Percentiles rank a stretch among this genome's conserved stretches.
Conservation (phyloP, 2,113 vertebrate species). For the Chlorocebus sabaeus region DNA sequence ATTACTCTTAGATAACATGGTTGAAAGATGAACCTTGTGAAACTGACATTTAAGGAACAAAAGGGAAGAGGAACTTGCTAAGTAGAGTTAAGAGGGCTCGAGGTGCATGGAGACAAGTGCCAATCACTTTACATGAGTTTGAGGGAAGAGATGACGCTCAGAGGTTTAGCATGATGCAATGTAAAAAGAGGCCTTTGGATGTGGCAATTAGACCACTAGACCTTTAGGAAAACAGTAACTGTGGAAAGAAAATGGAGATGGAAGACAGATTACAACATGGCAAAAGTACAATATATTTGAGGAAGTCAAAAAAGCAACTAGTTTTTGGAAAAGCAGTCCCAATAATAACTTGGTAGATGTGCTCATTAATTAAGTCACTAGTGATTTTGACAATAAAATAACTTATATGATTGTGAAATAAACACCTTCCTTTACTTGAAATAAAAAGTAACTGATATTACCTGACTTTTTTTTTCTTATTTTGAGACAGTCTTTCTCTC, state of each 20-base stretch:
- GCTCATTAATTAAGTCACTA: background rate
- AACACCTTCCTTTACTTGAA: background rate
- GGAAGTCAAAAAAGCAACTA: slow-evolving; percentile 17
- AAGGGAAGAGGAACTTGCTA: slow-evolving; percentile 63
- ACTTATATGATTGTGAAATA: background rate
- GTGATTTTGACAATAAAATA: background rate
- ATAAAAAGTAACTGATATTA: background rate
- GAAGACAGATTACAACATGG: background rate
- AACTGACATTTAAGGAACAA: slow-evolving; percentile 62
- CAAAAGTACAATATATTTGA: background rate
- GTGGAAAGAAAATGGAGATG: background rate
- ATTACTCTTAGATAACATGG: background rate
- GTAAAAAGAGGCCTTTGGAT: background rate
- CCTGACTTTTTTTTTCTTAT: background rate
- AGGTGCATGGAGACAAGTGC: background rate
- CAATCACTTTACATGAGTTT: background rate
- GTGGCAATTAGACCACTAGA: background rate
- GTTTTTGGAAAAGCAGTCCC: background rate
- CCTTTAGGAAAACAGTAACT: slow-evolving; percentile 8
- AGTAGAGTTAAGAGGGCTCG: background rate
- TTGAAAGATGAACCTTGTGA: slow-evolving; percentile 55
- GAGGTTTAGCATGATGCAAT: background rate
- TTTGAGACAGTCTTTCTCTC: background rate
- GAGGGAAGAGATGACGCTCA: background rate
- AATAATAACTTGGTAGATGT: background rate